Percentiles rank a stretch among this genome's conserved stretches.
Evolutionary conservation across 1,140 invertebrate species (phyloP).

Genomic region (Orchestia grillus): DNA sequence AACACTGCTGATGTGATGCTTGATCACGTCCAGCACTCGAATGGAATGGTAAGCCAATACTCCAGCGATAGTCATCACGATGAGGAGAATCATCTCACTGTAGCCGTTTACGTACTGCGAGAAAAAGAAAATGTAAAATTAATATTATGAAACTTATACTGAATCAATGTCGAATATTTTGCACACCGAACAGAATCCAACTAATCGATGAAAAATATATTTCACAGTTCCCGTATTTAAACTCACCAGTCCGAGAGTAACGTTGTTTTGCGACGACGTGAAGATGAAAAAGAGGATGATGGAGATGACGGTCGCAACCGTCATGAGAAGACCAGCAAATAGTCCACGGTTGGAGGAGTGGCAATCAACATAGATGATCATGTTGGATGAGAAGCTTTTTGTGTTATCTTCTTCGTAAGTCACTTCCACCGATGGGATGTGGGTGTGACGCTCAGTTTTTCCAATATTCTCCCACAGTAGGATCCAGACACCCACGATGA

Average conservation of each 20-base stretch:
- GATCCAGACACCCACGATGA: slow-evolving; percentile 81
- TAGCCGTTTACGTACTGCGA: slow-evolving; percentile 71
- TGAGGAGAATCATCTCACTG: slow-evolving; percentile 73
- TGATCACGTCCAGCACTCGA: slow-evolving; percentile 74
- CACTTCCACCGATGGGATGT: slow-evolving; percentile 67
- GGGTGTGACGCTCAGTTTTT: slow-evolving; percentile 71
- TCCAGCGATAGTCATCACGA: slow-evolving; percentile 74
- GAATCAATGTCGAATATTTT: neutral
- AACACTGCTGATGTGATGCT: slow-evolving; percentile 77
- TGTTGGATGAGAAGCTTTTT: slow-evolving; percentile 66
- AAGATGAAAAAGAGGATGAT: slow-evolving; percentile 81
- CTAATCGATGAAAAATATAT: neutral
- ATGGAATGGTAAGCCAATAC: slow-evolving; percentile 72
- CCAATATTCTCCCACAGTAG: slow-evolving; percentile 82
- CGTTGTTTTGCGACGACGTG: slow-evolving; percentile 73
- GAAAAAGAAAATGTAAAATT: slow-evolving; percentile 59
- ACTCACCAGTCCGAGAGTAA: slow-evolving; percentile 68
- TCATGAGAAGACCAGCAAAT: slow-evolving; percentile 78
- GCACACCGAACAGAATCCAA: neutral
- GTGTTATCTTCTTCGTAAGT: slow-evolving; percentile 68
- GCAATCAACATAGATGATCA: slow-evolving; percentile 76
- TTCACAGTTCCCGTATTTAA: neutral
- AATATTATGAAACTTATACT: slow-evolving; percentile 43
- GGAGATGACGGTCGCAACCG: slow-evolving; percentile 77
- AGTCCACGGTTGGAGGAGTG: slow-evolving; percentile 81